phyloP scores from a whole-genome alignment of 2,888 invertebrate species.

The Apamea anceps region DNA sequence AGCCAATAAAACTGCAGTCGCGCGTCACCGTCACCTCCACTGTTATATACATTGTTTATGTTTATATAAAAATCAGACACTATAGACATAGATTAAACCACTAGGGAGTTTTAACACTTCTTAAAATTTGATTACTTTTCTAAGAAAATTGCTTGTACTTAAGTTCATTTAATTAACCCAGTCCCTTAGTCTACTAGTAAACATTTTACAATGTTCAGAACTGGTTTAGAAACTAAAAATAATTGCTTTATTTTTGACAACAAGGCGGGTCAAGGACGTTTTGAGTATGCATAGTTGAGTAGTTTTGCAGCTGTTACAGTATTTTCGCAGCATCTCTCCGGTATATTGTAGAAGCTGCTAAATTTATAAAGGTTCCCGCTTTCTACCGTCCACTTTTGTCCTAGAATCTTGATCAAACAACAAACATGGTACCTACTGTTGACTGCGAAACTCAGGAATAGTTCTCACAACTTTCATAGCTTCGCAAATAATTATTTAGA shows the following conservation, averaged over 20 bases:
- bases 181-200: not conserved
- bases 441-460: not conserved
- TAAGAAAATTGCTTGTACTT: slow-evolving; percentile 23
- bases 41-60: not conserved
- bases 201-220: slow-evolving; percentile 8
- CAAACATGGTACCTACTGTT: slow-evolving; percentile 12
- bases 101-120: slow-evolving; percentile 18
- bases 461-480: not conserved
- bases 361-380: slow-evolving; percentile 44
- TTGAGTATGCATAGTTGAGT: slow-evolving; percentile 54
- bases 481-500: slow-evolving; percentile 10
- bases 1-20: slow-evolving; percentile 64
- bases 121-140: slow-evolving; percentile 26
- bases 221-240: slow-evolving; percentile 27
- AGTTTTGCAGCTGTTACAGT: slow-evolving; percentile 54
- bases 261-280: slow-evolving; percentile 44
- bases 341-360: slow-evolving; percentile 30
- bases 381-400: slow-evolving; percentile 12
- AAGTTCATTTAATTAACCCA: not conserved
- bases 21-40: slow-evolving; percentile 33
- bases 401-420: slow-evolving; percentile 30
- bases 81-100: slow-evolving; percentile 32
- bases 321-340: slow-evolving; percentile 29
- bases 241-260: slow-evolving; percentile 31
- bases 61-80: slow-evolving; percentile 21